Conservation (phyloP, 2,888 invertebrate genomes). For the Dolichopus griseipennis region DNA sequence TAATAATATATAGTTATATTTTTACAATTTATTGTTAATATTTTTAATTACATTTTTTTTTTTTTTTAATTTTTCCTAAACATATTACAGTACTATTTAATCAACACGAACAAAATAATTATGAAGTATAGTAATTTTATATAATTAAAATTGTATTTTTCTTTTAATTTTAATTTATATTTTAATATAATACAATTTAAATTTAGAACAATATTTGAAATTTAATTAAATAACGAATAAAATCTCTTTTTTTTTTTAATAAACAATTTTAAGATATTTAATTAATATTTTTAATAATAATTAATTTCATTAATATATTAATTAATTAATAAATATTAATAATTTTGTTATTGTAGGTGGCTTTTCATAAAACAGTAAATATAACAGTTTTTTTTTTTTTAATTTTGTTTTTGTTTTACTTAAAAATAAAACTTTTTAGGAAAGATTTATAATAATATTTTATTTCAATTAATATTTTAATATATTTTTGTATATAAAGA, state of each 20-base stretch:
- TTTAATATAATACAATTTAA: conserved; percentile 7
- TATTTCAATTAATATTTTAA: too few relatives aligned
- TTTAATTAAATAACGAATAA: conserved; percentile 14
- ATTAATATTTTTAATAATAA: background rate
- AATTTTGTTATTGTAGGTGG: background rate
- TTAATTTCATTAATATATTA: background rate
- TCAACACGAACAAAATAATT: background rate
- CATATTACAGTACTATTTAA: conserved; percentile 10
- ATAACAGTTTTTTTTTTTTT: too few relatives aligned
- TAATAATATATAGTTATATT: too few relatives aligned
- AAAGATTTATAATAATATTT: too few relatives aligned
- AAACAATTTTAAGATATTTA: background rate
- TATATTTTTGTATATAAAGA: too few relatives aligned
- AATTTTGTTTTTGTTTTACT: too few relatives aligned
- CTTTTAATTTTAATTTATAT: background rate
- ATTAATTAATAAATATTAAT: background rate
- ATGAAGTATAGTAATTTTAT: conserved; percentile 12
- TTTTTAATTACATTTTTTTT: background rate
- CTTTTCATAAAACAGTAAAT: conserved; percentile 2
- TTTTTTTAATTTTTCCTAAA: background rate
- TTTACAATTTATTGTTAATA: background rate
- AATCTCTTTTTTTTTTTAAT: background rate
- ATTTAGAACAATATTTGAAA: conserved; percentile 9
- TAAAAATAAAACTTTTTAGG: too few relatives aligned
- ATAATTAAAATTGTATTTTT: conserved; percentile 1